Base-by-base conservation (phyloP, 2,113 vertebrate genomes). In the Lycaon pictus region DNA sequence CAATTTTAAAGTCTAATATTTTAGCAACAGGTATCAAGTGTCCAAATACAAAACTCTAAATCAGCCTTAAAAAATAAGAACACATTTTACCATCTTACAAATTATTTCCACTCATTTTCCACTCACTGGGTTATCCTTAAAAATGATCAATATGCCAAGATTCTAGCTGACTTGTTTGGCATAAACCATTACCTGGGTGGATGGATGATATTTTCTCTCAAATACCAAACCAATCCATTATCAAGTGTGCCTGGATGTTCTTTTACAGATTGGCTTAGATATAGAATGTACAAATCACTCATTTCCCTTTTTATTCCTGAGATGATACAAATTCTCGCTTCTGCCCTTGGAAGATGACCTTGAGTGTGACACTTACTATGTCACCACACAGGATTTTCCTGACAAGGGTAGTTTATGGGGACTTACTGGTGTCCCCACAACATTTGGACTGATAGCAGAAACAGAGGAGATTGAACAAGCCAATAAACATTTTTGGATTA, bases 141-240 rank as follows among this genome's bases (percentile, higher is more conserved):
- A 97, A 94, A 56, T 97, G 35, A 94, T 93, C 84, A 77, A 22
- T 94, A 88, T 88, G 22, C 48, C 9, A 79, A 55, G 51, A 88
- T 43, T 92, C 84, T 87, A 71, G 27, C 19, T 13, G 5, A 77
- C 27, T 93, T 90, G 11, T 51, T 96, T 85, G 81, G 27, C 29
- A 74, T 88, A 79, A 96, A 60, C 51, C 23, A 53, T 96, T 94
- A 92, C 37, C n/a, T 95, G 23, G 20, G 13, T 53, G 20, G n/a
- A 60, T 95, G 23, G 53, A 37, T 82, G 13, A 69, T 91, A 55
- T 74, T 71, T 82, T 88, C 32, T 95, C 23, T 92, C 77, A 88
- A 95, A 82, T 91, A 96, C 74, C 23, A 96, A 93, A 88, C 63
- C 7, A 85, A 79, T 71, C 51, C n/a, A 29, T 95, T 95, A 60